Evolutionary conservation across 1,140 invertebrate species (phyloP).

Genomic region (Magallana angulata): DNA sequence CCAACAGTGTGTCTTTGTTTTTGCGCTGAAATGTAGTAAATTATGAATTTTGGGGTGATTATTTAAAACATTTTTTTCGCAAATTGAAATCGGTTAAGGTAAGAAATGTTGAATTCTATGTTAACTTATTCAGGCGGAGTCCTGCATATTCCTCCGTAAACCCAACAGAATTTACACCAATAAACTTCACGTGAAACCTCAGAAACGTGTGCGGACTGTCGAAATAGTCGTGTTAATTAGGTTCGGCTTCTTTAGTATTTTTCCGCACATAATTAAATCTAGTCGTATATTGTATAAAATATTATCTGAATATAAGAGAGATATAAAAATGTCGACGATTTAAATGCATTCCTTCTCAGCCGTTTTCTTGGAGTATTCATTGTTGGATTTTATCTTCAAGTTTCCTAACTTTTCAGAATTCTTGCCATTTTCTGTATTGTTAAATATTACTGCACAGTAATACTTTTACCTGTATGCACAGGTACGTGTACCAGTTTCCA

Average conservation of each 20-base stretch:
- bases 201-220: not conserved
- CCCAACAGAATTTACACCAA: not conserved
- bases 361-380: no score
- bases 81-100: no score
- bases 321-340: not conserved
- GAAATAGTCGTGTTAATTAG: not conserved
- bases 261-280: not conserved
- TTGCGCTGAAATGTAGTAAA: no score
- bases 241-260: not conserved
- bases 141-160: not conserved
- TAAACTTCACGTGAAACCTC: not conserved
- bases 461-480: no score
- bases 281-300: not conserved
- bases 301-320: not conserved
- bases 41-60: no score
- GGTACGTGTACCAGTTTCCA: no score
- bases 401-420: not conserved
- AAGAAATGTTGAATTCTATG: not conserved
- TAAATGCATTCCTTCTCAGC: not conserved
- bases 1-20: no score
- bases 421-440: not conserved
- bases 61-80: no score
- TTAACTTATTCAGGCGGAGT: conserved; percentile 12
- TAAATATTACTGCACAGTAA: not conserved
- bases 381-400: no score